A percentile compares a stretch with the other conserved stretches of the same genome.
Conservation (phyloP, 2,888 invertebrate genomes). For the Odontocerum albicorne region DNA sequence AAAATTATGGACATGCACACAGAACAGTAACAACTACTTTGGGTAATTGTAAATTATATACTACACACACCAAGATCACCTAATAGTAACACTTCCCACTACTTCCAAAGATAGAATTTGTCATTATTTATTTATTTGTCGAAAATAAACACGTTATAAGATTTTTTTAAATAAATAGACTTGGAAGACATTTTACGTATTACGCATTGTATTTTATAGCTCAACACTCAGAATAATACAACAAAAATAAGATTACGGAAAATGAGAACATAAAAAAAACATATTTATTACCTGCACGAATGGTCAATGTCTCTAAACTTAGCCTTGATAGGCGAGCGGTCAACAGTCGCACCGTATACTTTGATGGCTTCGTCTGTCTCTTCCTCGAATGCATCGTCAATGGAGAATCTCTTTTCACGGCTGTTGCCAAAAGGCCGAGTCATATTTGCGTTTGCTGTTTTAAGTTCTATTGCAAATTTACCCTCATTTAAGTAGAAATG, state of each 20-base stretch:
- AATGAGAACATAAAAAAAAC: not conserved
- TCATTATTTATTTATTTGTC: too few relatives aligned
- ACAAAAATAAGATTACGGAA: not conserved
- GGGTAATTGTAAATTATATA: too few relatives aligned
- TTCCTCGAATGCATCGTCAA: conserved; percentile 84
- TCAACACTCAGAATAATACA: not conserved
- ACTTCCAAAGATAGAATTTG: too few relatives aligned
- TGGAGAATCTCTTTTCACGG: conserved; percentile 70
- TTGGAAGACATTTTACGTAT: too few relatives aligned
- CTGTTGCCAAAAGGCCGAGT: conserved; percentile 54
- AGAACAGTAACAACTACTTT: too few relatives aligned
- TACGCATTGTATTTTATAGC: too few relatives aligned
- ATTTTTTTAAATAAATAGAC: too few relatives aligned
- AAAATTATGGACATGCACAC: too few relatives aligned
- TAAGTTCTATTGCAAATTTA: conserved; percentile 14
- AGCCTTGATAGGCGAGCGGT: conserved; percentile 67
- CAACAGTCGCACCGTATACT: conserved; percentile 77
- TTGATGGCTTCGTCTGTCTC: conserved; percentile 82
- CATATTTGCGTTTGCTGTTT: conserved; percentile 44
- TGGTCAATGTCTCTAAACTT: conserved; percentile 56
- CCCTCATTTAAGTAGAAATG: conserved; percentile 34
- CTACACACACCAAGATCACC: too few relatives aligned
- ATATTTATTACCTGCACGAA: conserved; percentile 49
- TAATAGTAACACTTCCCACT: too few relatives aligned
- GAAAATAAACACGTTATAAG: too few relatives aligned